Conservation (phyloP, 1,140 invertebrate genomes). For the Lethrus apterus region DNA sequence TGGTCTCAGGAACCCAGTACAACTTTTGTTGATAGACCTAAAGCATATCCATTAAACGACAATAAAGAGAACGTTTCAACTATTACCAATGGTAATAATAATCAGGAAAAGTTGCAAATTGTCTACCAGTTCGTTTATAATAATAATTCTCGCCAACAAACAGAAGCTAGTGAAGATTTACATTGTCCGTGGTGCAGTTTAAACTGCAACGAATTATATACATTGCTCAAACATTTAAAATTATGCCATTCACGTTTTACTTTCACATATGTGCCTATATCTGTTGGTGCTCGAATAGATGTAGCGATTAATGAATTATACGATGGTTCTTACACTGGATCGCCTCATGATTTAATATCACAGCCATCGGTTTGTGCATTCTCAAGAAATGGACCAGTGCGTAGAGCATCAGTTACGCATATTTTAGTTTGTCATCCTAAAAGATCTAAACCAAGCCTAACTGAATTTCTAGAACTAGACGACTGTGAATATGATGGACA, state of each 20-base stretch:
- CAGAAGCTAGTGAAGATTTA: slow-evolving; percentile 85
- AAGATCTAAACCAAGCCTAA: slow-evolving; percentile 61
- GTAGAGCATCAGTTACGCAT: slow-evolving; percentile 79
- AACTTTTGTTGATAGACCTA: slow-evolving; percentile 60
- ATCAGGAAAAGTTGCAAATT: slow-evolving; percentile 57
- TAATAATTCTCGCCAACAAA: slow-evolving; percentile 90
- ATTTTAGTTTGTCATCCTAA: slow-evolving; percentile 79
- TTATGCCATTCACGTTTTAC: slow-evolving; percentile 88
- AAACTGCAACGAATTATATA: slow-evolving; percentile 80
- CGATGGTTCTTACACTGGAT: slow-evolving; percentile 93
- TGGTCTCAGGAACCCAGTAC: slow-evolving; percentile 71
- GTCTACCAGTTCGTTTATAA: slow-evolving; percentile 95
- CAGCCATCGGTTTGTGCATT: slow-evolving; percentile 49
- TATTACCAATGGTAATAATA: slow-evolving; percentile 36
- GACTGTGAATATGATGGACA: slow-evolving; percentile 73
- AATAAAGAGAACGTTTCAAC: slow-evolving; percentile 56
- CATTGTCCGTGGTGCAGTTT: slow-evolving; percentile 93
- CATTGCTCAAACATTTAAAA: slow-evolving; percentile 87
- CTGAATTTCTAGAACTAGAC: slow-evolving; percentile 77
- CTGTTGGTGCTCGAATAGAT: slow-evolving; percentile 82
- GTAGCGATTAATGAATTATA: slow-evolving; percentile 92
- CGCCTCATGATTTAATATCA: slow-evolving; percentile 80
- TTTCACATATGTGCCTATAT: slow-evolving; percentile 81
- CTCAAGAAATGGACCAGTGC: slow-evolving; percentile 73
- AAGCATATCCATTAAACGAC: slow-evolving; percentile 46